Evolutionary conservation across 2,113 vertebrate genomes (phyloP).

Genomic region (Scomber scombrus): DNA sequence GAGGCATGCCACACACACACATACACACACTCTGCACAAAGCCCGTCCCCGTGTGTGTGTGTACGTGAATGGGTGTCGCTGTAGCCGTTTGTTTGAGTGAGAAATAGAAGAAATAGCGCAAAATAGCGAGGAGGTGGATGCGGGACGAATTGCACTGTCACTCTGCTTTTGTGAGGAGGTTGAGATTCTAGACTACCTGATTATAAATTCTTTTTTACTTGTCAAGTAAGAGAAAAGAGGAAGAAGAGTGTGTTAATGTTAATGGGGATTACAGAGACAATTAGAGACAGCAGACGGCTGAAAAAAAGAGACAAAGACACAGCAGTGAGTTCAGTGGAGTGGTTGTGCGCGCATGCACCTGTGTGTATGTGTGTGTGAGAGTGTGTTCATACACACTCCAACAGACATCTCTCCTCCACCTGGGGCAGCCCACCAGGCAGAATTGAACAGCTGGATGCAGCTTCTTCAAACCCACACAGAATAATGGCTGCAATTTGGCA

Average conservation of each 20-base stretch:
- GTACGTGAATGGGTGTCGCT: conserved; percentile 24
- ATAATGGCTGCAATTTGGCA: conserved; percentile 76
- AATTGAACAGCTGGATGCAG: conserved; percentile 72
- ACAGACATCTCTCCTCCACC: conserved; percentile 36
- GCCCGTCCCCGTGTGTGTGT: conserved; percentile 14
- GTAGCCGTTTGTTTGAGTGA: conserved; percentile 23
- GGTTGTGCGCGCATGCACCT: conserved; percentile 20
- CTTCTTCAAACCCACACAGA: conserved; percentile 55
- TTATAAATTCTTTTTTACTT: conserved; percentile 42
- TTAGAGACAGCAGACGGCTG: conserved; percentile 28
- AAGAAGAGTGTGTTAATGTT: conserved; percentile 22
- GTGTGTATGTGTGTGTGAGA: conserved; percentile 29
- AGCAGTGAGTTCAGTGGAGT: conserved; percentile 13
- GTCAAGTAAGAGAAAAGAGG: conserved; percentile 25
- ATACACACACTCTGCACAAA: conserved; percentile 55
- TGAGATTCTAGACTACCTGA: conserved; percentile 24
- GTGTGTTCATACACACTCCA: conserved; percentile 9
- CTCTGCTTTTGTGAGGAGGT: conserved; percentile 46
- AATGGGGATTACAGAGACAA: conserved; percentile 18
- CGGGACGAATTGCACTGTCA: conserved; percentile 59
- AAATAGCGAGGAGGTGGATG: conserved; percentile 36
- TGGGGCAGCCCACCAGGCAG: conserved; percentile 46
- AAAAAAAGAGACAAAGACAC: conserved; percentile 41
- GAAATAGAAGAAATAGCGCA: conserved; percentile 40
- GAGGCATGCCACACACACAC: conserved; percentile 55